Evolutionary conservation across 23 tunicate genomes (phyloP).

Genomic region (Styela plicata): DNA sequence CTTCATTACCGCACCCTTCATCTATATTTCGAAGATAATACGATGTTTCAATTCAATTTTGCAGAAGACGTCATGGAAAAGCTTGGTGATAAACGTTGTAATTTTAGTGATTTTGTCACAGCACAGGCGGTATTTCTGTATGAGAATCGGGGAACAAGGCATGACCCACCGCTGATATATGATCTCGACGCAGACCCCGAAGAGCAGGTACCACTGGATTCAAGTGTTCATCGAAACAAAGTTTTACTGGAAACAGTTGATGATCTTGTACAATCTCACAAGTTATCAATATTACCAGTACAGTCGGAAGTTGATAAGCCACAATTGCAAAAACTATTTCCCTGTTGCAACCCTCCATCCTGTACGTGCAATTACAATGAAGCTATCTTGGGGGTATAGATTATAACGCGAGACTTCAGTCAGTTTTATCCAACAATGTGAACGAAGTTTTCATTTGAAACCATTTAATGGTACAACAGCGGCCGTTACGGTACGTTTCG

Average conservation of each 20-base stretch:
- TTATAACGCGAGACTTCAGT: background rate
- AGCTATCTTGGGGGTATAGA: background rate
- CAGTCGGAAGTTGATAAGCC: slow-evolving; percentile 10
- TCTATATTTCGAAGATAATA: too few relatives aligned
- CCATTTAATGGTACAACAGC: background rate
- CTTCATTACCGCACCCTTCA: too few relatives aligned
- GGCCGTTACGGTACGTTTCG: background rate
- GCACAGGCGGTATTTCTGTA: background rate
- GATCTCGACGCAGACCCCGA: slow-evolving; percentile 49
- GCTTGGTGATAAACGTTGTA: background rate
- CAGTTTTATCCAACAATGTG: background rate
- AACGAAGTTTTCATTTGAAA: background rate
- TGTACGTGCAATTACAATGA: slow-evolving; percentile 25
- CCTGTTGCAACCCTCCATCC: slow-evolving; percentile 48
- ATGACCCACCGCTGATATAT: slow-evolving; percentile 54
- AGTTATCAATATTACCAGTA: slow-evolving; percentile 1
- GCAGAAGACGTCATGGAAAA: background rate
- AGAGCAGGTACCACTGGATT: slow-evolving; percentile 36
- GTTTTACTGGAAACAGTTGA: slow-evolving; percentile 4
- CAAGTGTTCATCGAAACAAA: background rate
- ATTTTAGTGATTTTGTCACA: background rate
- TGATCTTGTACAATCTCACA: slow-evolving; percentile 23
- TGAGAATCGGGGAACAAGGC: background rate
- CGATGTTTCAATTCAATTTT: too few relatives aligned
- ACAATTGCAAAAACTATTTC: background rate